Conservation (phyloP, 2,797 vertebrate genomes). For the Aratinga solstitialis region DNA sequence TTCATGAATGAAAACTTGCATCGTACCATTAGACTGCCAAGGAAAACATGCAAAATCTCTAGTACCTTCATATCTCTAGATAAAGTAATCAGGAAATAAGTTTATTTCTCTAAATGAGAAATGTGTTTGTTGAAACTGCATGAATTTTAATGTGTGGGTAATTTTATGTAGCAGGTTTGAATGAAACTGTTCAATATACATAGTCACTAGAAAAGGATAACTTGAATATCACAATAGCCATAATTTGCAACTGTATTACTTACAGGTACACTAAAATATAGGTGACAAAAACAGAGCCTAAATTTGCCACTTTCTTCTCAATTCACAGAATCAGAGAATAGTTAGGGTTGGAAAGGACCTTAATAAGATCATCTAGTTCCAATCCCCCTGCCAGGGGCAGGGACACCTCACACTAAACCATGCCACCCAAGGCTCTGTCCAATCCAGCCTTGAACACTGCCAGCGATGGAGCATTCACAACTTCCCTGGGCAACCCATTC, state of each 20-base stretch:
- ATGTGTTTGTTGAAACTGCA: neutral
- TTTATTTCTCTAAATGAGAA: neutral
- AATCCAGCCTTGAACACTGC: too few relatives aligned
- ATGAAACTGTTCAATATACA: neutral
- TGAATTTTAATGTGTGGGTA: neutral
- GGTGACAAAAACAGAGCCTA: neutral
- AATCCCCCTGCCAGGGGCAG: too few relatives aligned
- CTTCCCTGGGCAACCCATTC: too few relatives aligned
- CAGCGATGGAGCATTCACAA: too few relatives aligned
- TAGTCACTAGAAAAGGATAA: neutral
- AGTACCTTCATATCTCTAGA: neutral
- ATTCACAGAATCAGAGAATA: neutral
- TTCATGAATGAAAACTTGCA: neutral
- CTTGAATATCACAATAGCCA: neutral
- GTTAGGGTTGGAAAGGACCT: too few relatives aligned
- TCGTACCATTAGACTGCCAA: neutral
- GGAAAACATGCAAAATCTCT: neutral
- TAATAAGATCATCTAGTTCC: too few relatives aligned
- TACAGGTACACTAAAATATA: neutral
- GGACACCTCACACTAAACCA: too few relatives aligned
- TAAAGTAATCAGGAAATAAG: neutral
- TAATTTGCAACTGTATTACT: neutral
- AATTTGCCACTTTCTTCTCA: neutral
- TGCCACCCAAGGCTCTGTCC: too few relatives aligned
- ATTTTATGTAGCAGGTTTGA: neutral